These are phyloP conservation scores for Sinotaia quadrata DNA, from an alignment of 2,888 invertebrate genomes.

Conservation along the genomic window DNA sequence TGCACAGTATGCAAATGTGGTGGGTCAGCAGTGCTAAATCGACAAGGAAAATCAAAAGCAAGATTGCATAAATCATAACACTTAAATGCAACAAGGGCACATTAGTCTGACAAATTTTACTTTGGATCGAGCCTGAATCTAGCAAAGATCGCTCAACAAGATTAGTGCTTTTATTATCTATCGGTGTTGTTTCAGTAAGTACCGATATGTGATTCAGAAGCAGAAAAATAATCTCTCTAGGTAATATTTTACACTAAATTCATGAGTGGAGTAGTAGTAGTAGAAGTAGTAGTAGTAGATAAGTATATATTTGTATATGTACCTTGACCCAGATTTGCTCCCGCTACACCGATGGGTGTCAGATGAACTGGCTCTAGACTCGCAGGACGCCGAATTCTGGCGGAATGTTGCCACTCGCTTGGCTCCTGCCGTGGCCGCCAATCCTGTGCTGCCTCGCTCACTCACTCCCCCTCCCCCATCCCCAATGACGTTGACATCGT, in stretches of 20 bases:
- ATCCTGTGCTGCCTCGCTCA: neutral
- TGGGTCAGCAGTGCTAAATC: neutral
- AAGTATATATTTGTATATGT: too few species aligned
- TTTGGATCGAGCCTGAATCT: too few species aligned
- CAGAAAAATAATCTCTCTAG: too few species aligned
- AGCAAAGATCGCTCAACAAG: too few species aligned
- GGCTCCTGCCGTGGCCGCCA: neutral
- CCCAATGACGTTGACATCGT: neutral
- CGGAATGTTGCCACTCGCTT: conserved; percentile 21
- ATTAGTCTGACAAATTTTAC: too few species aligned
- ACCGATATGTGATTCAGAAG: too few species aligned
- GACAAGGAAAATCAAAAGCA: neutral
- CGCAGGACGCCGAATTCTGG: conserved; percentile 43
- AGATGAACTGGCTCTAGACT: conserved; percentile 39
- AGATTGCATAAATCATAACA: neutral
- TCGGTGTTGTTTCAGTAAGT: too few species aligned
- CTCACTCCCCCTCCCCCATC: conserved; percentile 6
- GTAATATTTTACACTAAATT: too few species aligned
- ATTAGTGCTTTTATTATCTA: too few species aligned
- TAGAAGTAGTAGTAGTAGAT: too few species aligned
- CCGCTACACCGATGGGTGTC: conserved; percentile 8
- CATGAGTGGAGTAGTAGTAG: too few species aligned
- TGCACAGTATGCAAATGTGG: neutral
- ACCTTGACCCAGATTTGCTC: too few species aligned
- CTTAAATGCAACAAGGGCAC: neutral